Percentiles rank a stretch among this genome's conserved stretches.
Evolutionary conservation across 2,888 invertebrate species (phyloP).

Genomic region (Drosophila subquinaria): DNA sequence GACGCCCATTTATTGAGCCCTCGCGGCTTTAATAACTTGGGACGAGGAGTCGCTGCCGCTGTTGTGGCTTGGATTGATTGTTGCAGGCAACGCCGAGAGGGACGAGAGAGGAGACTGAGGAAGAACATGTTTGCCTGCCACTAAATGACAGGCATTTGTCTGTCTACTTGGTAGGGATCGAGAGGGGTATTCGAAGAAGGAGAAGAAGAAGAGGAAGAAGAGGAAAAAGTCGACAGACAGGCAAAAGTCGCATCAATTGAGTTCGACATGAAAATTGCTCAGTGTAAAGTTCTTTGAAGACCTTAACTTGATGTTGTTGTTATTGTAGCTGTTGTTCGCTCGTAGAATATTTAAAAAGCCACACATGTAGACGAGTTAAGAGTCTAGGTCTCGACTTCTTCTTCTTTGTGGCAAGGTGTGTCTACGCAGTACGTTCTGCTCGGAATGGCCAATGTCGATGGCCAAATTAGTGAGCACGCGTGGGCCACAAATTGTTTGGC

Average conservation of each 20-base stretch:
- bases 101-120: constrained; percentile 5
- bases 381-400: constrained; percentile 7
- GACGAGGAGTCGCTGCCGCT: constrained; percentile 29
- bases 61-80: constrained; percentile 26
- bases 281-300: constrained; percentile 41
- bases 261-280: constrained; percentile 79
- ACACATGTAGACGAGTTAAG: constrained; percentile 57
- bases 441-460: constrained; percentile 34
- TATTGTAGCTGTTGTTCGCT: constrained; percentile 48
- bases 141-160: constrained; percentile 81
- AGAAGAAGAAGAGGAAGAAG: not conserved
- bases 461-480: constrained; percentile 57
- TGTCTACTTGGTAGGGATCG: constrained; percentile 32
- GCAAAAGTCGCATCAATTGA: constrained; percentile 70
- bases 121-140: constrained; percentile 73
- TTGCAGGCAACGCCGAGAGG: not conserved
- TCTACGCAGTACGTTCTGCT: constrained; percentile 19
- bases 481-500: constrained; percentile 57
- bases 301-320: constrained; percentile 20
- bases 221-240: constrained; percentile 26
- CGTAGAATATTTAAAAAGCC: constrained; percentile 70
- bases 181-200: not conserved
- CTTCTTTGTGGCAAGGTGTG: constrained; percentile 41
- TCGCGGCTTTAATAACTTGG: constrained; percentile 71
- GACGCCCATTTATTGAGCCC: constrained; percentile 82